These are phyloP conservation scores for Rhinophrynus dorsalis DNA, from an alignment of 2,797 vertebrate species.

Conservation along the genomic window DNA sequence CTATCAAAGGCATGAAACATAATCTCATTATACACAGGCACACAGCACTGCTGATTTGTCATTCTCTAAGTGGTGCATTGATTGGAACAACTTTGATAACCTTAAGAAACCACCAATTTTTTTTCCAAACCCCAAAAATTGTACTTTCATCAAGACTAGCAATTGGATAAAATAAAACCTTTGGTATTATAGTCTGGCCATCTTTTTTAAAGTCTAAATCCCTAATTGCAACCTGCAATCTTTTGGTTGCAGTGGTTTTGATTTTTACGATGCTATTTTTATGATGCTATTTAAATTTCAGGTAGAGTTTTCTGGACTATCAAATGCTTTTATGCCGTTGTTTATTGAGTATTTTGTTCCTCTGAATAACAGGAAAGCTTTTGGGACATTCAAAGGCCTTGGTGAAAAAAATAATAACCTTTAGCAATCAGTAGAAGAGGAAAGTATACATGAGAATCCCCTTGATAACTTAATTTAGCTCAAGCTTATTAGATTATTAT, in stretches of 20 bases:
- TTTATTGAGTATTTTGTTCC: slow-evolving; percentile 31
- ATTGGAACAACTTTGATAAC: slow-evolving; percentile 60
- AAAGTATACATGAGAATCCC: too few species aligned
- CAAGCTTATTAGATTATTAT: neutral
- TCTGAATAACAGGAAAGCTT: slow-evolving; percentile 33
- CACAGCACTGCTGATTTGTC: slow-evolving; percentile 54
- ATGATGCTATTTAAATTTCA: slow-evolving; percentile 29
- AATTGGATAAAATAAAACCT: slow-evolving; percentile 36
- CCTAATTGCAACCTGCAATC: slow-evolving; percentile 21
- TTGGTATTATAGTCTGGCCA: slow-evolving; percentile 28
- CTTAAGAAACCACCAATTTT: slow-evolving; percentile 46
- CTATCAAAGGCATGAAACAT: slow-evolving; percentile 52
- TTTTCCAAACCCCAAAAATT: slow-evolving; percentile 42
- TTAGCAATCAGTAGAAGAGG: slow-evolving; percentile 31
- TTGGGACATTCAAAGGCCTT: slow-evolving; percentile 37
- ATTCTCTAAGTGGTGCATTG: slow-evolving; percentile 51
- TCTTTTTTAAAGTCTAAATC: slow-evolving; percentile 30
- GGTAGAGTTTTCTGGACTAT: slow-evolving; percentile 19
- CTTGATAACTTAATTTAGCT: slow-evolving; percentile 29
- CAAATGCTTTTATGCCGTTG: slow-evolving; percentile 22
- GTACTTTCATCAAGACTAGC: slow-evolving; percentile 44
- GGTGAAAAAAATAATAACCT: slow-evolving; percentile 33
- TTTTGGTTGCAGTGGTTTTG: slow-evolving; percentile 8
- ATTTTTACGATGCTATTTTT: slow-evolving; percentile 28
- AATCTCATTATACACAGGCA: slow-evolving; percentile 55